Evolutionary conservation across 2,797 vertebrate species (phyloP), one percentile per base, ranked within the genome.

Genomic region (Chrosomus eos): DNA sequence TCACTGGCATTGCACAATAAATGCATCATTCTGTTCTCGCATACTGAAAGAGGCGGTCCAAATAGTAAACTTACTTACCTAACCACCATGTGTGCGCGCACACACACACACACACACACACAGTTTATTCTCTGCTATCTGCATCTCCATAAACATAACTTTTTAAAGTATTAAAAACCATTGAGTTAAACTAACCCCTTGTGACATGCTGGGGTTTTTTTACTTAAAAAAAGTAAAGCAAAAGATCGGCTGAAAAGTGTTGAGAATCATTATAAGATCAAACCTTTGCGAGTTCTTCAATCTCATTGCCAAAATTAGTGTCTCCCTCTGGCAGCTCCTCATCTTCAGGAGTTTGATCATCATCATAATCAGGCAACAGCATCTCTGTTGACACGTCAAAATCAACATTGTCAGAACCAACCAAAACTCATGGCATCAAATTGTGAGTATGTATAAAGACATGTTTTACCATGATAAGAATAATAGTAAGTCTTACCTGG

Each of bases 271-370:
- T 6, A 38, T 64, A 4, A 68, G 19, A 58, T 36, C 92, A 93
- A 93, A 97, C 96, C 95, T 95, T 95, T 90, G 93, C 94, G 53
- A 97, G 95, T 91, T 96, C 95, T 91, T 96, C 95, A 88, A 97
- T 96, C 93, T 97, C 96, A 88, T 94, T 95, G 87, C 90, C 95
- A 93, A 97, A 96, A 91, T 95, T 96, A 84, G 93, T 94, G 87
- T 96, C 96, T 91, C 95, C 95, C 91, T 97, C 95, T 94, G 95
- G 94, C 94, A 95, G 93, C 90, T 97, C 96, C 92, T 97, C 96
- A 83, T 97, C 96, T 89, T 97, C 96, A 93, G 95, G 92, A 75
- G 95, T 96, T 77, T 95, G 92, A 87, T 97, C 96, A 85, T 96
- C 96, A 90, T 97, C 96, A 92, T 95, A 97, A 91, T 97, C 96